Evolutionary conservation across 2,797 vertebrate species (phyloP), one percentile per base, ranked within the genome.

Genomic region (Botia almorhae): DNA sequence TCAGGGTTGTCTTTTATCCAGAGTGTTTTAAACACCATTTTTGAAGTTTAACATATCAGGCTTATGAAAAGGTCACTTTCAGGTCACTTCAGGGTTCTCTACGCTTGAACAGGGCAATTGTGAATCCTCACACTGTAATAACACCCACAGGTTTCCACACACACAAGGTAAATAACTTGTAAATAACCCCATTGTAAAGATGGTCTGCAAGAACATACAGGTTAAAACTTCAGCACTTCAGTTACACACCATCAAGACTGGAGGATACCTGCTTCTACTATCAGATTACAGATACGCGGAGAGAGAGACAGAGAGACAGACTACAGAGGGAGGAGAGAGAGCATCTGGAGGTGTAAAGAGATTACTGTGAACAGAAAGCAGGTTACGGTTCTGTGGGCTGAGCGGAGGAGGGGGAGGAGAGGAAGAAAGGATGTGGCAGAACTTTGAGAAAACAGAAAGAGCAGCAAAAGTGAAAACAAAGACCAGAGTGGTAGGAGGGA

Each of bases 271-370:
- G 39, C 60, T 43, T 69, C 71, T 19, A 17, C 48, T 80, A 84
- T 82, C 80, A 82, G 73, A 79, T 83, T 80, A 83, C 76, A 79
- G 60, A 64, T 65, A 78, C 64, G 46, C 29, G 2, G 39, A 69
- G 23, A 68, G 39, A 69, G 23, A 68, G 68, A 68, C 29, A 43
- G 39, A 69, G 7, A 36, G 26, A 51, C 0, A 75, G 46, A 26
- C 10, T 67, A 75, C 8, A 70, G 69, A 69, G 23, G 67, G 69
- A 81, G 63, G 68, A 79, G 76, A 69, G 68, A 63, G 61, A 84
- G 84, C 83, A 84, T 75, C 78, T 87, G 85, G 56, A 71, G 74
- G 72, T 74, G 83, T 85, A 71, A 81, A 80, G 58, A 83, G 78
- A 76, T 58, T 87, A 85, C 65, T 51, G 56, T 73, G 82, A 73